phyloP scores from a whole-genome alignment of 2,888 invertebrate genomes.

The Drosophila merina region DNA sequence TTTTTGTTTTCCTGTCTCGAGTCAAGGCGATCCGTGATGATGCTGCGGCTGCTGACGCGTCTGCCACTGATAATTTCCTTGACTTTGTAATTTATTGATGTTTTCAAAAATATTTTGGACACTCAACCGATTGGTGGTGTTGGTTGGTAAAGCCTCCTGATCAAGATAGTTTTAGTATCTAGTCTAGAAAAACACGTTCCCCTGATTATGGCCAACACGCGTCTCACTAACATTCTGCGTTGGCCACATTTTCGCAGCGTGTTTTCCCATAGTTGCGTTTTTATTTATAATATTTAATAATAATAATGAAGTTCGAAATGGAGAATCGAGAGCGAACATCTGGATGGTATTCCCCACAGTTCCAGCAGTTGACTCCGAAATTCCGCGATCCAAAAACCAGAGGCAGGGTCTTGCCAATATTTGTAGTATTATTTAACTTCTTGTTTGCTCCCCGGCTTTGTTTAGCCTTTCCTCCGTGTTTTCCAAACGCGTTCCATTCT shows the following conservation, averaged over 20 bases:
- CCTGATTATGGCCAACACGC: slow-evolving; percentile 59
- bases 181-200: not conserved
- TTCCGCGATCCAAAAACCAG: slow-evolving; percentile 14
- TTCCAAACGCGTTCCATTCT: slow-evolving; percentile 22
- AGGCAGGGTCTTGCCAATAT: slow-evolving; percentile 40
- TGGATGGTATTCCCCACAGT: slow-evolving; percentile 40
- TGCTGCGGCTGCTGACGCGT: slow-evolving; percentile 51
- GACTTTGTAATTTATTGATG: slow-evolving; percentile 75
- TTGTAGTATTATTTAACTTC: slow-evolving; percentile 59
- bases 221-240: slow-evolving; percentile 28
- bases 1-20: slow-evolving; percentile 34
- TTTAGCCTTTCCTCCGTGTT: slow-evolving; percentile 20
- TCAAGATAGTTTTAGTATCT: slow-evolving; percentile 16
- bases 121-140: not conserved
- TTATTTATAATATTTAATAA: not conserved
- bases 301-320: not conserved
- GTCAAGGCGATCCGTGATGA: slow-evolving; percentile 38
- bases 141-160: not conserved
- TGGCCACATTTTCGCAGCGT: slow-evolving; percentile 37
- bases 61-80: slow-evolving; percentile 72
- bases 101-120: slow-evolving; percentile 59
- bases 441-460: slow-evolving; percentile 26
- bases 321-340: slow-evolving; percentile 26
- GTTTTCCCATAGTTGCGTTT: slow-evolving; percentile 36
- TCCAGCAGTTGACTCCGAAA: slow-evolving; percentile 7